Percentiles rank a stretch among this genome's conserved stretches.
phyloP scores from a whole-genome alignment of 2,797 vertebrate species.

The Semotilus atromaculatus region DNA sequence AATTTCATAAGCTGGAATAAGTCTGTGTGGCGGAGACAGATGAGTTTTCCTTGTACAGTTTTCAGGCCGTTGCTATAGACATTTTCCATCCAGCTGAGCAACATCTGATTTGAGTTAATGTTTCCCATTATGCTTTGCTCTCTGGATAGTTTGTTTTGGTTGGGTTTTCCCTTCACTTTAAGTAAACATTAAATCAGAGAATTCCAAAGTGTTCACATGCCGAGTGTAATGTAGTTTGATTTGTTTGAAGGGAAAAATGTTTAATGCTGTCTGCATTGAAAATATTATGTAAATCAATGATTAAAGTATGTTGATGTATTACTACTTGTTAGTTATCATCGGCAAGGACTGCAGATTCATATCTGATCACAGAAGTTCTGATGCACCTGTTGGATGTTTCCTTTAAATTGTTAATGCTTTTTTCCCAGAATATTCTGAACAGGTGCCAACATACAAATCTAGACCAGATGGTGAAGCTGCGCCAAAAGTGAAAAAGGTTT shows the following conservation, averaged over 20 bases:
- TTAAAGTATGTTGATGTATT: neutral
- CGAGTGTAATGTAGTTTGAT: neutral
- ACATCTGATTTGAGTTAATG: slow-evolving; percentile 70
- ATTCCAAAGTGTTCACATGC: neutral
- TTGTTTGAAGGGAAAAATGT: neutral
- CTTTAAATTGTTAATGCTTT: neutral
- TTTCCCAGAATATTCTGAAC: slow-evolving; percentile 71
- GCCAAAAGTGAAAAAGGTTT: slow-evolving; percentile 67
- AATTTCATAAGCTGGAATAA: neutral
- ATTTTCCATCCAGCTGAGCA: slow-evolving; percentile 66
- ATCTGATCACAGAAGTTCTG: neutral
- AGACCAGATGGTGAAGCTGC: slow-evolving; percentile 63
- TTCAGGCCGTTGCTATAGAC: slow-evolving; percentile 63
- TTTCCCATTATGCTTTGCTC: slow-evolving; percentile 40
- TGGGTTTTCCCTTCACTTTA: slow-evolving; percentile 9
- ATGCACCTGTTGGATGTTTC: neutral
- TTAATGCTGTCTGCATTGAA: neutral
- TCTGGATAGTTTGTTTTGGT: slow-evolving; percentile 48
- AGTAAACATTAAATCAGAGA: slow-evolving; percentile 1
- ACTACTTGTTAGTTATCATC: neutral
- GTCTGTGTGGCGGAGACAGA: slow-evolving; percentile 16
- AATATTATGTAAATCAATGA: neutral
- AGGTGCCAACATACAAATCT: slow-evolving; percentile 72
- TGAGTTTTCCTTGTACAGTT: slow-evolving; percentile 26
- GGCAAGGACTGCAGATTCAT: neutral